phyloP scores from a whole-genome alignment of 2,888 invertebrate species.

The Hydrotaea cyrtoneurina region DNA sequence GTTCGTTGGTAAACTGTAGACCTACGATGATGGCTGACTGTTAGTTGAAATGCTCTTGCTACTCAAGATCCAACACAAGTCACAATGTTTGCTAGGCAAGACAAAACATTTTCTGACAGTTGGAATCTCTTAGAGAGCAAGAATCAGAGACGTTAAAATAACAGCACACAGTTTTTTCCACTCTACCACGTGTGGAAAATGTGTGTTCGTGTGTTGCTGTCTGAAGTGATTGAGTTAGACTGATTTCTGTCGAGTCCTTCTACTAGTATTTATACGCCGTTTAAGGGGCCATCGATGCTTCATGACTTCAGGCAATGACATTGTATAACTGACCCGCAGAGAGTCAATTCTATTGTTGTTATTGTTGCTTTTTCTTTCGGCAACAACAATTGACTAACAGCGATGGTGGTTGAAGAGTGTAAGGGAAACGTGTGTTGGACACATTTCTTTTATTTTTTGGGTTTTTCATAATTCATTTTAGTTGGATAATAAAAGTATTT shows the following conservation, averaged over 20 bases:
- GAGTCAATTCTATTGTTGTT: not conserved
- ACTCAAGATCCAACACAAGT: not conserved
- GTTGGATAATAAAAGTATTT: no score
- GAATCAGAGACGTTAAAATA: not conserved
- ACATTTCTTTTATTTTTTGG: no score
- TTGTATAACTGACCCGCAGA: constrained; percentile 12
- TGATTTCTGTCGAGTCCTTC: constrained; percentile 5
- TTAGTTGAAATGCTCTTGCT: not conserved
- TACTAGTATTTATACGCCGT: constrained; percentile 1
- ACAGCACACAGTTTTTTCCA: not conserved
- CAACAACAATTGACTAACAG: no score
- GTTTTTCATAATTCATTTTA: no score
- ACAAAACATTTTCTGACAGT: constrained; percentile 22
- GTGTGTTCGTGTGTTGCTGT: not conserved
- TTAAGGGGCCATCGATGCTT: not conserved
- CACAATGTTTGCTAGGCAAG: constrained; percentile 13
- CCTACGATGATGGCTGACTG: not conserved
- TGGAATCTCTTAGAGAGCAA: not conserved
- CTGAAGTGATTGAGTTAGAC: constrained; percentile 20
- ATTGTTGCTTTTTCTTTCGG: not conserved
- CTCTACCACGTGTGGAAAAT: not conserved
- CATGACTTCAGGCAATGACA: not conserved
- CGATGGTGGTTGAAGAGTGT: not conserved
- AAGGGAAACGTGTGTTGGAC: no score
- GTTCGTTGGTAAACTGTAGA: not conserved